These are phyloP conservation scores for Phrynosoma platyrhinos DNA, from an alignment of 2,113 vertebrate genomes.

Conservation along the genomic window DNA sequence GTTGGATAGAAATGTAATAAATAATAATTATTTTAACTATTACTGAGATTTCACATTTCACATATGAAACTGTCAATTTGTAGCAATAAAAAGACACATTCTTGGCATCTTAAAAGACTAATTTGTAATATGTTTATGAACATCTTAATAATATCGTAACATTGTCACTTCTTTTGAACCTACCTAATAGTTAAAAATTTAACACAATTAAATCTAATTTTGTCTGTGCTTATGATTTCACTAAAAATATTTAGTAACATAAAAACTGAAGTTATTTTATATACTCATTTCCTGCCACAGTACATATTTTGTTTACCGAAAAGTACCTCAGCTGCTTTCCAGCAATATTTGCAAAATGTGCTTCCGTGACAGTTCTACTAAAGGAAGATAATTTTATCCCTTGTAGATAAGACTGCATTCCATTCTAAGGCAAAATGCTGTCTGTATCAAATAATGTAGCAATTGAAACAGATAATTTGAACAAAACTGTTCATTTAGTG, in stretches of 20 bases:
- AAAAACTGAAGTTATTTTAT: background rate
- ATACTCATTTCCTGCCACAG: too few relatives aligned
- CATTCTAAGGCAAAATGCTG: background rate
- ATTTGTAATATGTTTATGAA: too few relatives aligned
- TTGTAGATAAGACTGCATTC: conserved; percentile 6
- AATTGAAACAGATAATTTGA: background rate
- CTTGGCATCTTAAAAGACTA: too few relatives aligned
- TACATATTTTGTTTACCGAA: background rate
- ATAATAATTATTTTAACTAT: too few relatives aligned
- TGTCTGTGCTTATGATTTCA: background rate
- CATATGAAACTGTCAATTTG: background rate
- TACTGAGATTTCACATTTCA: background rate
- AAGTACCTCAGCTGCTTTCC: background rate
- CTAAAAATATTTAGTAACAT: background rate
- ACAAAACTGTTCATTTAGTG: background rate
- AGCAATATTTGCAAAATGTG: background rate
- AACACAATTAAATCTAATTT: too few relatives aligned
- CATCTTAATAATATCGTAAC: too few relatives aligned
- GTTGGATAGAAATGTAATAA: too few relatives aligned
- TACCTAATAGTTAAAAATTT: too few relatives aligned
- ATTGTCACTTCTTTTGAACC: too few relatives aligned
- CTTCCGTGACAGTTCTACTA: background rate
- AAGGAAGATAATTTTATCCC: background rate
- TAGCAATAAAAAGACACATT: background rate
- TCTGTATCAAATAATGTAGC: background rate